phyloP scores from a whole-genome alignment of 2,113 vertebrate species.

The Phaethon lepturus region DNA sequence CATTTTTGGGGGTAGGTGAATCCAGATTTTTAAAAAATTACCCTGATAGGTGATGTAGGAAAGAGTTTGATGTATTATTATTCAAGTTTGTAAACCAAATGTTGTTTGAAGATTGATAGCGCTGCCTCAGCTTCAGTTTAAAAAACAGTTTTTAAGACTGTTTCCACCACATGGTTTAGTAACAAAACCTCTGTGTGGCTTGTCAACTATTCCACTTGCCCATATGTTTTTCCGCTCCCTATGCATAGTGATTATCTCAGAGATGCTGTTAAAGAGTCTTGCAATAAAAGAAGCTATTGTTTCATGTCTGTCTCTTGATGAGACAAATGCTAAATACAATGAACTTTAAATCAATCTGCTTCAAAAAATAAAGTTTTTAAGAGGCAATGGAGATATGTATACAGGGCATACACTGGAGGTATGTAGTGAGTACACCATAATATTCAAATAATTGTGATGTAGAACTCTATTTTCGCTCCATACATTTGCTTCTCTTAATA shows the following conservation, averaged over 20 bases:
- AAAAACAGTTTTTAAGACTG: background rate
- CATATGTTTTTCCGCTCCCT: background rate
- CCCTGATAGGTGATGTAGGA: background rate
- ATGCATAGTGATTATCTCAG: background rate
- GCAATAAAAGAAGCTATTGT: constrained; percentile 10
- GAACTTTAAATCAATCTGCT: background rate
- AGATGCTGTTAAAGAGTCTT: background rate
- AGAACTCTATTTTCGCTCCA: background rate
- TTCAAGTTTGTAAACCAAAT: background rate
- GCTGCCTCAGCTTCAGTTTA: background rate
- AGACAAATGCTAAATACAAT: background rate
- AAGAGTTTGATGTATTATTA: background rate
- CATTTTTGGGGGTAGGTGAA: background rate
- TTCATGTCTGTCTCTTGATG: background rate
- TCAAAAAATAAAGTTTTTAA: background rate
- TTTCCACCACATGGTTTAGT: background rate
- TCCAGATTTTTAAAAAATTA: background rate
- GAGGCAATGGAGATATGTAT: background rate
- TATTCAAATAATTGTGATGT: background rate
- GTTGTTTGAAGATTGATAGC: background rate
- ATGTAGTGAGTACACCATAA: background rate
- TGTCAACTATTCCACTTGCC: background rate
- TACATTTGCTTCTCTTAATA: background rate
- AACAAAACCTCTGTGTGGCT: background rate
- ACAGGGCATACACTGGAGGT: background rate